Evolutionary conservation across 2,888 invertebrate genomes (phyloP).

Genomic region (Molanna angustata): DNA sequence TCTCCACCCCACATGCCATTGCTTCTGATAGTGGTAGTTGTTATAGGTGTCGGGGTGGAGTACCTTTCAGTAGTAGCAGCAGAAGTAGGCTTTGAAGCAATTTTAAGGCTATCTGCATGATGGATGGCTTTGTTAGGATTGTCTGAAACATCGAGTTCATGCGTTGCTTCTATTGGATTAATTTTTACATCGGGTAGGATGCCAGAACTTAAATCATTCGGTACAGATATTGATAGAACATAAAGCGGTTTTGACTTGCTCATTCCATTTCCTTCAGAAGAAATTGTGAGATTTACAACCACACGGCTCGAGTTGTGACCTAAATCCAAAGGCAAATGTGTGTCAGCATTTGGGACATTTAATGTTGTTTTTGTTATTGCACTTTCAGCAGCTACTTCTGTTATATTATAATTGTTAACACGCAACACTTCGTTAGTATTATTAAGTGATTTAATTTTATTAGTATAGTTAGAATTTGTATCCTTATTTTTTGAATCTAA

Average conservation of each 20-base stretch:
- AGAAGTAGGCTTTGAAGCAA: slow-evolving; percentile 42
- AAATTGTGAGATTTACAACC: slow-evolving; percentile 79
- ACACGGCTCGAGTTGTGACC: slow-evolving; percentile 59
- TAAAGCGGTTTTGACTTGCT: slow-evolving; percentile 64
- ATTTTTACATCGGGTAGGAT: slow-evolving; percentile 57
- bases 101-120: slow-evolving; percentile 38
- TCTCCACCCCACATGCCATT: slow-evolving; percentile 57
- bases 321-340: slow-evolving; percentile 16
- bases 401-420: slow-evolving; percentile 34
- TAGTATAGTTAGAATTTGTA: no score
- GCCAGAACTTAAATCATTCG: slow-evolving; percentile 57
- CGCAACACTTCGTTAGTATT: slow-evolving; percentile 21
- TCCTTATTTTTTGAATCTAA: no score
- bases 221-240: slow-evolving; percentile 77
- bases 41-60: slow-evolving; percentile 37
- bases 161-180: slow-evolving; percentile 44
- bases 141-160: slow-evolving; percentile 21
- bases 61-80: slow-evolving; percentile 37
- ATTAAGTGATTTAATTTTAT: slow-evolving; percentile 13
- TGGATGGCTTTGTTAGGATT: slow-evolving; percentile 10
- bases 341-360: slow-evolving; percentile 12
- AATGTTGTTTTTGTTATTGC: slow-evolving; percentile 7
- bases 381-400: slow-evolving; percentile 5
- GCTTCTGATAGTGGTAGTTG: slow-evolving; percentile 36
- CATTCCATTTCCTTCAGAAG: slow-evolving; percentile 58